Evolutionary conservation across 2,888 invertebrate species (phyloP), one percentile per base, ranked within the genome.

Genomic region (Conus canariensis): DNA sequence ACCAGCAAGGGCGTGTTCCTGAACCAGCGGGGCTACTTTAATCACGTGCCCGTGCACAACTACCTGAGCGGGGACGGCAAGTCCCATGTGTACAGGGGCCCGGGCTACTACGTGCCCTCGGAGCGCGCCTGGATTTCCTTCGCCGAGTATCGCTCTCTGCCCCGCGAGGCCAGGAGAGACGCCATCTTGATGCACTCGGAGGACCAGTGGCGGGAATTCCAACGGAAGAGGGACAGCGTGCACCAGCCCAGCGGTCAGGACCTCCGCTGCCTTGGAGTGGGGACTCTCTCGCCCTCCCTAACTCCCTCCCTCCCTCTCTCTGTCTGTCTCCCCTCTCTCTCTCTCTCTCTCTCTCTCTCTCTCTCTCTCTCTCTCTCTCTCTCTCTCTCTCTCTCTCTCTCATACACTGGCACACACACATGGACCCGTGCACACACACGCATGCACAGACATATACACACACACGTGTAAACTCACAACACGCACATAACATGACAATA

Each of bases 181-280:
- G 95, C 95, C 9, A 95, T 94, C n/a, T 94, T 95, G 85, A 94
- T 95, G 90, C 94, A 94, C 82, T 94, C 94, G n/a, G 95, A 95
- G 87, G 95, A 95, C 74, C 93, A 95, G 60, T 95, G 93, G 92
- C 94, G 94, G 19, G 91, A 92, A 4, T 95, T 95, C 88, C 94
- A 93, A 92, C 91, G 93, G 82, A 93, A 94, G 90, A 91, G 95
- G 85, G 95, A 95, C 22, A 92, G 93, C 85, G 94, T 92, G 64
- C 95, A 93, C 88, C 91, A 90, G 87, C 95, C 95, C 14, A 93
- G 95, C 19, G 95, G 93, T 74, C 94, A 94, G 91, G 93, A 95
- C 45, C 45, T 45, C 45, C 45, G 45, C 45, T 45, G 45, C 4
- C 45, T 45, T 45, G 85, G 93, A 64, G 10, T 10, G 60, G 60